Conservation (phyloP, 2,797 vertebrate genomes). For the Babyrousa celebensis region DNA sequence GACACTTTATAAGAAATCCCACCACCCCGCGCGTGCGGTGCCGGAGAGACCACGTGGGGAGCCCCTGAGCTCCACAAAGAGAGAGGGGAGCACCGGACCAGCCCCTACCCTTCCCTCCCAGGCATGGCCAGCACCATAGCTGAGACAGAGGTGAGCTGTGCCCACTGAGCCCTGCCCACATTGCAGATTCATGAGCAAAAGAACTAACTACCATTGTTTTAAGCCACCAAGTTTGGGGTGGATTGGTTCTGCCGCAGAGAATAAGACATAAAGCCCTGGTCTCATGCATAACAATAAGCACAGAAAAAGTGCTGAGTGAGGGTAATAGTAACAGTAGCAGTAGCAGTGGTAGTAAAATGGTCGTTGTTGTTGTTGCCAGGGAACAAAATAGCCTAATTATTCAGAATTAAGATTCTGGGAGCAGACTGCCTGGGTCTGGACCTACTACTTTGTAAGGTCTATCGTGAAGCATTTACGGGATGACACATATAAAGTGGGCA, state of each 20-base stretch:
- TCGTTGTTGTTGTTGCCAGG: fast-evolving
- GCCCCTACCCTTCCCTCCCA: background rate
- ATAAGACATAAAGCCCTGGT: background rate
- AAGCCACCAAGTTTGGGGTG: background rate
- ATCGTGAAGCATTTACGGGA: background rate
- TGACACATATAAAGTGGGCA: fast-evolving
- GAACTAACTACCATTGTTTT: background rate
- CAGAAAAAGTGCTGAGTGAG: fast-evolving
- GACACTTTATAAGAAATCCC: background rate
- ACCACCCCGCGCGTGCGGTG: fast-evolving
- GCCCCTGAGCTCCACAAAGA: fast-evolving
- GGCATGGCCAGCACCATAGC: background rate
- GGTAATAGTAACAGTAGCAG: fast-evolving
- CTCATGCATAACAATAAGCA: background rate
- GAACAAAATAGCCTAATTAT: background rate
- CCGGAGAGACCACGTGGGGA: fast-evolving
- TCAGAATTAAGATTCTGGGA: background rate
- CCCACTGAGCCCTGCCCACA: fast-evolving
- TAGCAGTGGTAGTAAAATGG: fast-evolving
- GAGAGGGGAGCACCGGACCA: fast-evolving
- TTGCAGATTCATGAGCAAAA: background rate
- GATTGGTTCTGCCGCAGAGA: background rate
- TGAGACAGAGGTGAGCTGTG: background rate
- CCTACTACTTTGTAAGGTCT: fast-evolving
- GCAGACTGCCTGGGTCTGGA: background rate